phyloP scores from a whole-genome alignment of 1,140 invertebrate genomes.

The Stegodyphus mimosarum region DNA sequence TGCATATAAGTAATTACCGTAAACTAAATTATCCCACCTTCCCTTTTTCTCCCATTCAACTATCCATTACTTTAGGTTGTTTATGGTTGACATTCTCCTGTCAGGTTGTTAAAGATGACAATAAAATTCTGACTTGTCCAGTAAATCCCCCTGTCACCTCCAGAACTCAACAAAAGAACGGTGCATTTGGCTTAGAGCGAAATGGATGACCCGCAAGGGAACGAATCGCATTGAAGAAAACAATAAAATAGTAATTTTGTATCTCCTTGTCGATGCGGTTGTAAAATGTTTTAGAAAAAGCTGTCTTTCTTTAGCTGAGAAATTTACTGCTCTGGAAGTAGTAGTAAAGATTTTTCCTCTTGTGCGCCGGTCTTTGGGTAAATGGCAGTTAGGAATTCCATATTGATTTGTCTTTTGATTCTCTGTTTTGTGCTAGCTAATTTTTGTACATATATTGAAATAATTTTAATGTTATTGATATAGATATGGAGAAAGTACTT shows the following conservation, averaged over 20 bases:
- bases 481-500: too few relatives aligned
- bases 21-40: neutral
- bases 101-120: neutral
- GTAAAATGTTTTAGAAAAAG: neutral
- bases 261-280: neutral
- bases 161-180: neutral
- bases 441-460: too few relatives aligned
- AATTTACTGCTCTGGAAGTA: neutral
- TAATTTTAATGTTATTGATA: too few relatives aligned
- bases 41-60: neutral
- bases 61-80: neutral
- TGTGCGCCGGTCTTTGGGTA: neutral
- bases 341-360: neutral
- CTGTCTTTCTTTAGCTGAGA: neutral
- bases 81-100: neutral
- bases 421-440: too few relatives aligned
- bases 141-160: neutral
- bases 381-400: neutral
- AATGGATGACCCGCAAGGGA: neutral
- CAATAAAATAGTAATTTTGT: neutral
- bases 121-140: neutral
- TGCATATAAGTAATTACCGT: neutral
- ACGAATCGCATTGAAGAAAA: neutral
- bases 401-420: too few relatives aligned
- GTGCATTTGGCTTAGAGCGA: neutral